Conservation (phyloP, 2,113 vertebrate genomes). For the Penelope pileata region DNA sequence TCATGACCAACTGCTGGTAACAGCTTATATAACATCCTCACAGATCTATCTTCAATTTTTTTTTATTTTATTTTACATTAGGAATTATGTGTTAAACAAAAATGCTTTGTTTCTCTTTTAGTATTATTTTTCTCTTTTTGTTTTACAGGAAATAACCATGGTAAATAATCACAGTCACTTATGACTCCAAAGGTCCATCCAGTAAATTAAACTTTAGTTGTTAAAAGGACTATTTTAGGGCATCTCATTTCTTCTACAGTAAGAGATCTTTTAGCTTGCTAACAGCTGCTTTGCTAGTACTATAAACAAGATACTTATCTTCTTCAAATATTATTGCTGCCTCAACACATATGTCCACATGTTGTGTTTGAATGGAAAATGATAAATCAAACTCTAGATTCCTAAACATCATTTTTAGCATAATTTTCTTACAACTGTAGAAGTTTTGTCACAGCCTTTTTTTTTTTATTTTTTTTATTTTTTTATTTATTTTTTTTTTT, state of each 20-base stretch:
- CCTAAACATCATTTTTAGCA: background rate
- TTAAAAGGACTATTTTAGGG: background rate
- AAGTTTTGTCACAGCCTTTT: background rate
- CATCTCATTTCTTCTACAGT: background rate
- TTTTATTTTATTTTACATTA: background rate
- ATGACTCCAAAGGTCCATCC: background rate
- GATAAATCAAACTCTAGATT: background rate
- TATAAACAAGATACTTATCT: background rate
- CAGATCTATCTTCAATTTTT: background rate
- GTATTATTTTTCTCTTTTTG: background rate
- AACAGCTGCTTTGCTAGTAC: background rate
- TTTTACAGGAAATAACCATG: background rate
- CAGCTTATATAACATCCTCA: background rate
- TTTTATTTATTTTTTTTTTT: background rate
- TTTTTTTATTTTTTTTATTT: background rate
- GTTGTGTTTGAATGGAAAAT: background rate
- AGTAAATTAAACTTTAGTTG: background rate
- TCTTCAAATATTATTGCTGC: constrained; percentile 15
- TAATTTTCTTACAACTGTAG: background rate
- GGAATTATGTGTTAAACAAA: background rate
- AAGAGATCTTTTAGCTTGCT: background rate
- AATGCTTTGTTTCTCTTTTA: background rate
- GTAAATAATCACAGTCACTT: background rate
- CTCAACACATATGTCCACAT: background rate
- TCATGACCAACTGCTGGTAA: background rate